Evolutionary conservation across 2,113 vertebrate species (phyloP).

Genomic region (Salvelinus fontinalis): DNA sequence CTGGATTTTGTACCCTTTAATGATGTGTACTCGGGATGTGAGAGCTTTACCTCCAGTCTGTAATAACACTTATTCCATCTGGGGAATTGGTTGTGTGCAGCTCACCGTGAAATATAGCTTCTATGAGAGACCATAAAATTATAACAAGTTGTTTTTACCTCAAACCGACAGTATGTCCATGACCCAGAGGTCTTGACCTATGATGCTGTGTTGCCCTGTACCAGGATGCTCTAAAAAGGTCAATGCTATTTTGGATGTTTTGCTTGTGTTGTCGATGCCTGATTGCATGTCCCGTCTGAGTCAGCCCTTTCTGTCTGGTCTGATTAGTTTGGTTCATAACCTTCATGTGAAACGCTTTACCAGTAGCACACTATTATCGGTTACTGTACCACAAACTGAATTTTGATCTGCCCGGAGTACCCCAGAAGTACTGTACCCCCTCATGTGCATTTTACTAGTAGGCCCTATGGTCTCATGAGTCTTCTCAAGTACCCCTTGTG

Average conservation of each 20-base stretch:
- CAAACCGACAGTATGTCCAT: neutral
- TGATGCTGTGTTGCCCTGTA: neutral
- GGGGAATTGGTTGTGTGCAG: conserved; percentile 23
- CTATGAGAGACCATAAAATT: conserved; percentile 20
- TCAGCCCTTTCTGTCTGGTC: conserved; percentile 2
- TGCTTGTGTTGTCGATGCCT: no score
- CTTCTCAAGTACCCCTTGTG: no score
- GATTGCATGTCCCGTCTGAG: no score
- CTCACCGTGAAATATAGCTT: conserved; percentile 20
- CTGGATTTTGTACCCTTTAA: neutral
- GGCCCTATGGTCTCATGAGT: no score
- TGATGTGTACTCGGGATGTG: neutral
- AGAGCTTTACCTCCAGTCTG: conserved; percentile 23
- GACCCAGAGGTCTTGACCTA: conserved; percentile 1
- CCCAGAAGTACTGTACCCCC: no score
- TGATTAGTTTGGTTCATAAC: neutral
- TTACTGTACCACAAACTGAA: no score
- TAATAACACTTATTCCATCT: conserved; percentile 40
- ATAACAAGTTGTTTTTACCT: conserved; percentile 5
- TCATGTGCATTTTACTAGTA: no score
- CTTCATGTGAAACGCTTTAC: conserved; percentile 6
- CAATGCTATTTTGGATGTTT: neutral
- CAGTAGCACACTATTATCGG: neutral
- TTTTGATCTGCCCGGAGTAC: no score
- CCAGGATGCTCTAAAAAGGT: neutral